phyloP scores from a whole-genome alignment of 2,888 invertebrate genomes.

The Pollenia labialis region DNA sequence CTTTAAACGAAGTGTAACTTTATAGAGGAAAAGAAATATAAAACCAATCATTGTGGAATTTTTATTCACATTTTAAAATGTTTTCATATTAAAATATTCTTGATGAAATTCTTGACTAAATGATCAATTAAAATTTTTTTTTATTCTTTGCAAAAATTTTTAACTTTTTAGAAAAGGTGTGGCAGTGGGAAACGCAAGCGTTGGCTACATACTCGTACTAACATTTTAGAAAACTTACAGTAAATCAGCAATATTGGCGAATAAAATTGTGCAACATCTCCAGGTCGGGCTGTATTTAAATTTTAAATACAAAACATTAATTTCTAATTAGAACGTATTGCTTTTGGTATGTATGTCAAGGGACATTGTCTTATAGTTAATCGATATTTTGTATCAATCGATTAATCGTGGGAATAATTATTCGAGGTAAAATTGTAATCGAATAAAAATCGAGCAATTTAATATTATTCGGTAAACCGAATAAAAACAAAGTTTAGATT shows the following conservation, averaged over 20 bases:
- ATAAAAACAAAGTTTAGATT: too few species aligned
- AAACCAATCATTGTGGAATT: constrained; percentile 33
- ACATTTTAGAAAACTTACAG: constrained; percentile 5
- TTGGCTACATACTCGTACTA: constrained; percentile 5
- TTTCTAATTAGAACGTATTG: too few species aligned
- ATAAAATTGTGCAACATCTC: too few species aligned
- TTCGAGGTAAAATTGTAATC: too few species aligned
- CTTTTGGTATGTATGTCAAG: too few species aligned
- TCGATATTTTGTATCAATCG: too few species aligned
- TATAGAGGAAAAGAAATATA: constrained; percentile 11
- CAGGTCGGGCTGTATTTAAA: too few species aligned
- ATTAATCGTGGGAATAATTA: too few species aligned
- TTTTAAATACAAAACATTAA: too few species aligned
- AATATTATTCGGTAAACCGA: too few species aligned
- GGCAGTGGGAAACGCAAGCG: constrained; percentile 21
- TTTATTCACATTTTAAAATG: constrained; percentile 8
- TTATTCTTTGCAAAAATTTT: constrained; percentile 33
- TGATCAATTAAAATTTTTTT: constrained; percentile 44
- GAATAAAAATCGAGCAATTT: too few species aligned
- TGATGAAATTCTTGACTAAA: constrained; percentile 56
- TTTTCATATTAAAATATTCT: constrained; percentile 34
- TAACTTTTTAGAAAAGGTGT: constrained; percentile 27
- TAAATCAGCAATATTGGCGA: neutral
- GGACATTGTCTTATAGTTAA: too few species aligned
- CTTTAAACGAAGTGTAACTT: constrained; percentile 5